Evolutionary conservation across 2,113 vertebrate species (phyloP).

Genomic region (Hemiprocne comata): DNA sequence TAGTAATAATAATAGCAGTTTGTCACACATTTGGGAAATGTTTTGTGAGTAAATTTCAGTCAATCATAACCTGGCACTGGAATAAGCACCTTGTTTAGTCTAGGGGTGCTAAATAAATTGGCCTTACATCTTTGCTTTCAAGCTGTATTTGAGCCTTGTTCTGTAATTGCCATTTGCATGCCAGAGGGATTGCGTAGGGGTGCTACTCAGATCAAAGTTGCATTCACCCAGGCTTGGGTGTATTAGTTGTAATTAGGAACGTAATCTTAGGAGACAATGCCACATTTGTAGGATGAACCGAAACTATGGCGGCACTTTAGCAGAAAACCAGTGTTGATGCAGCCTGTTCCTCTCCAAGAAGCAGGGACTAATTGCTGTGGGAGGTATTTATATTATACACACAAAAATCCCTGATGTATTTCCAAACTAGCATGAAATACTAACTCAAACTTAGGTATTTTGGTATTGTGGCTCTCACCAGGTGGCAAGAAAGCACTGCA

Average conservation of each 20-base stretch:
- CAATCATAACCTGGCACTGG: slow-evolving; percentile 42
- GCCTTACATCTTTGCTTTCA: slow-evolving; percentile 51
- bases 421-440: not conserved
- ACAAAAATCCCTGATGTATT: not conserved
- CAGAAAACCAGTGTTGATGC: not conserved
- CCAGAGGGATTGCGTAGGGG: slow-evolving; percentile 52
- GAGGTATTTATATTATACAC: not conserved
- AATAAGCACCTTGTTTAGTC: slow-evolving; percentile 61
- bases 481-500: not conserved
- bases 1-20: slow-evolving; percentile 54
- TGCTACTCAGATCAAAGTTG: slow-evolving; percentile 52
- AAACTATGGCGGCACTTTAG: not conserved
- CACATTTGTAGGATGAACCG: slow-evolving; percentile 33
- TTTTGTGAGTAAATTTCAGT: slow-evolving; percentile 29
- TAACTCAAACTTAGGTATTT: not conserved
- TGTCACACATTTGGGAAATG: not conserved
- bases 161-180: slow-evolving; percentile 56
- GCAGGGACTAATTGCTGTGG: not conserved
- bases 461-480: not conserved
- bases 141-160: slow-evolving; percentile 26
- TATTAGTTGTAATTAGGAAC: slow-evolving; percentile 59
- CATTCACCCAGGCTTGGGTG: slow-evolving; percentile 33
- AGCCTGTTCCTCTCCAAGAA: not conserved
- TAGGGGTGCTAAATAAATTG: slow-evolving; percentile 42
- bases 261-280: slow-evolving; percentile 61